Conservation (phyloP, 2,797 vertebrate genomes). For the Erithacus rubecula region DNA sequence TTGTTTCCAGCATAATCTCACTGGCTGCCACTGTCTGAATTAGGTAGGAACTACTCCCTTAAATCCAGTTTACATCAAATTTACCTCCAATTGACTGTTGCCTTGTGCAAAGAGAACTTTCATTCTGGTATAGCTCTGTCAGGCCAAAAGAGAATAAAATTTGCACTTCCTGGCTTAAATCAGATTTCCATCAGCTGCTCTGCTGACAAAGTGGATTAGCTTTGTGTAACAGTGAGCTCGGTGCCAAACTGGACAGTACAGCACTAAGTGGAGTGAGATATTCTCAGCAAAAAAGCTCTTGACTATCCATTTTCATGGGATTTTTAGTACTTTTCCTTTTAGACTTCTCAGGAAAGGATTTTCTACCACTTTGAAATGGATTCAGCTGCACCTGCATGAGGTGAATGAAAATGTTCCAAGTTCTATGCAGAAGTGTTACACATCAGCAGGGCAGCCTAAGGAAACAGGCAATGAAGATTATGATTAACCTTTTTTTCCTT, state of each 20-base stretch:
- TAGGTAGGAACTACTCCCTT: neutral
- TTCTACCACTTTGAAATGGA: neutral
- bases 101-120: neutral
- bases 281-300: neutral
- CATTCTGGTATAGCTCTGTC: neutral
- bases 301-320: neutral
- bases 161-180: constrained; percentile 3
- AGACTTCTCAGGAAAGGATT: neutral
- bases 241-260: neutral
- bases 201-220: neutral
- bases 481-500: neutral
- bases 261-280: neutral
- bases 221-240: neutral
- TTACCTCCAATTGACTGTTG: neutral
- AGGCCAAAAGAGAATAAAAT: neutral
- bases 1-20: neutral
- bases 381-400: neutral
- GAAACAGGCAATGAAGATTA: neutral
- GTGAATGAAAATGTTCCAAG: neutral
- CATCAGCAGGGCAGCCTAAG: neutral
- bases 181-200: constrained; percentile 27
- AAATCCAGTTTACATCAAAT: neutral
- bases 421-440: neutral
- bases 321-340: neutral
- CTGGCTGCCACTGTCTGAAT: neutral